Evolutionary conservation across 2,888 invertebrate genomes (phyloP).

Genomic region (Cheilosia variabilis): DNA sequence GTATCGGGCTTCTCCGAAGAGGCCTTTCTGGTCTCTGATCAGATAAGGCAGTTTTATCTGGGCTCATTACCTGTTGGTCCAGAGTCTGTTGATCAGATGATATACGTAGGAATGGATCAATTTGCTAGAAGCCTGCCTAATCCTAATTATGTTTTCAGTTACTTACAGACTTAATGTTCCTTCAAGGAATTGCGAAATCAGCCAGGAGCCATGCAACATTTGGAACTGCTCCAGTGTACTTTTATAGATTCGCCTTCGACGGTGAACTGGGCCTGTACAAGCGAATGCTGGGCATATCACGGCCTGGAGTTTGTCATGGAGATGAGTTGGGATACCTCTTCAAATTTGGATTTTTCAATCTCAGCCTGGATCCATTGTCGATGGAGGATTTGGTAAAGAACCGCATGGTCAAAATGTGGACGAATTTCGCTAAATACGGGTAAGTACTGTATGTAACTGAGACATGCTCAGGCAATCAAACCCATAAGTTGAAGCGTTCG

Average conservation of each 20-base stretch:
- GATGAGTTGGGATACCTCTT: slow-evolving; percentile 88
- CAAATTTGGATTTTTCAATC: slow-evolving; percentile 87
- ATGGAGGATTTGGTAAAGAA: slow-evolving; percentile 86
- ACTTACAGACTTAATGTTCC: slow-evolving; percentile 87
- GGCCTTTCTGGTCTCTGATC: slow-evolving; percentile 83
- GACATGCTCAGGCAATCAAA: too few relatives aligned
- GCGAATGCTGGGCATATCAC: slow-evolving; percentile 86
- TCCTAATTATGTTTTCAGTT: slow-evolving; percentile 82
- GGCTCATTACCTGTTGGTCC: slow-evolving; percentile 85
- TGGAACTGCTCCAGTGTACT: slow-evolving; percentile 85
- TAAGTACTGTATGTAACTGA: slow-evolving; percentile 79
- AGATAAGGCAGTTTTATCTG: slow-evolving; percentile 86
- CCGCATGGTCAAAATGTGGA: slow-evolving; percentile 87
- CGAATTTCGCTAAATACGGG: slow-evolving; percentile 88
- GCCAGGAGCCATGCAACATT: slow-evolving; percentile 83
- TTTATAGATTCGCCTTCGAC: slow-evolving; percentile 87
- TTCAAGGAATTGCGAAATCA: slow-evolving; percentile 85
- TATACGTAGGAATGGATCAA: slow-evolving; percentile 83
- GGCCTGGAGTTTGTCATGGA: slow-evolving; percentile 87
- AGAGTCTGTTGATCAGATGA: slow-evolving; percentile 85
- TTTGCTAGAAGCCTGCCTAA: neutral
- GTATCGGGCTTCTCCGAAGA: slow-evolving; percentile 80
- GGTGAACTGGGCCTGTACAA: slow-evolving; percentile 87
- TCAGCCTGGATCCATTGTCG: slow-evolving; percentile 86
- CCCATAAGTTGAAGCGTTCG: too few relatives aligned